Evolutionary conservation across 1,140 invertebrate species (phyloP), one percentile per base, ranked within the genome.

Genomic region (Onthophagus taurus): DNA sequence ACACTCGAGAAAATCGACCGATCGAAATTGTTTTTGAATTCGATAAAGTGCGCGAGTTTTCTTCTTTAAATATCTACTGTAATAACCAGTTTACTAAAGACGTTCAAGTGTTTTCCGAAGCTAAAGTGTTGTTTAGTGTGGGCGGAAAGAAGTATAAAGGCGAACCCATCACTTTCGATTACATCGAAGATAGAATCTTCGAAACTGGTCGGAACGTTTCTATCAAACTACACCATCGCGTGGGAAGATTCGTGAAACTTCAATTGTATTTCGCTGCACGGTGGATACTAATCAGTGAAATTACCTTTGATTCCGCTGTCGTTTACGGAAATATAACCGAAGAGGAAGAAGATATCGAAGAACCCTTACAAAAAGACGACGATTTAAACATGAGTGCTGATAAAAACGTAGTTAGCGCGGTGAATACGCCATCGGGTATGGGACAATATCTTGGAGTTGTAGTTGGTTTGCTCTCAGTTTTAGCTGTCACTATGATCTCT

Each of bases 251-350:
- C 67, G 78, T 93, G 18, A 85, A 85, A 52, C 70, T 93, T 11
- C 77, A 82, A 52, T 68, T 93, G 8, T 76, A 75, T 52, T 94
- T 93, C 65, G 80, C 85, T 5, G 75, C 85, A 3, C 73, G 77
- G 39, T 94, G 89, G 89, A 86, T 95, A 47, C 79, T 95, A 64
- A 77, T 95, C 53, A 89, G 86, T 64, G 90, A 94, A 69, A 73
- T 93, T 33, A 78, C 77, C 4, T 89, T 87, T 55, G 80, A 85
- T 54, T 87, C 83, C 9, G 80, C 49, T 8, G 48, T 53, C 7
- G 49, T 59, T 16, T 53, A 48, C 14, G 58, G 59, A 12, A 63
- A 61, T 50, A 60, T 59, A 31, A 63, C 54, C 9, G 60, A 55
- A 45, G 59, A 61, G 36, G 51, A 50, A 20, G 55, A 59, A 31